phyloP scores from a whole-genome alignment of 2,113 vertebrate genomes.

The Burhinus oedicnemus region DNA sequence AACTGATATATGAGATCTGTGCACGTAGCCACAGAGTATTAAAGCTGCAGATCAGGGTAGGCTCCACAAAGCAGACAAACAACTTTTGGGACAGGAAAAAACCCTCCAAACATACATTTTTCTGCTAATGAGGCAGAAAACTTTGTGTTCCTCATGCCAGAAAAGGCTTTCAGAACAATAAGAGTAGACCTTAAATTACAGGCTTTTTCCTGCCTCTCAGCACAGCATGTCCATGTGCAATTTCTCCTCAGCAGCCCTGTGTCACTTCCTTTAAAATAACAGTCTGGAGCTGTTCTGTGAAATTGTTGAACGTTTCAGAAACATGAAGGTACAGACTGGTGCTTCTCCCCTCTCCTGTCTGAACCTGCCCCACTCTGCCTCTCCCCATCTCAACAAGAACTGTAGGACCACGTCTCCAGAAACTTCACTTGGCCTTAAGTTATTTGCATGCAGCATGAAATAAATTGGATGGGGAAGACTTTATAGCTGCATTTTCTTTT shows the following conservation, averaged over 20 bases:
- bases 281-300: not conserved
- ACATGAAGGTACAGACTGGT: not conserved
- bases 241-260: constrained; percentile 9
- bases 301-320: constrained; percentile 28
- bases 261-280: constrained; percentile 33
- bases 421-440: not conserved
- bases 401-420: not conserved
- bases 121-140: not conserved
- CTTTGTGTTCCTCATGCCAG: not conserved
- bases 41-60: not conserved
- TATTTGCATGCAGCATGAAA: not conserved
- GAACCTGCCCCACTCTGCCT: not conserved
- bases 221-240: constrained; percentile 9
- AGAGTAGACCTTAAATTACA: constrained; percentile 52
- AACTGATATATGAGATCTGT: not conserved
- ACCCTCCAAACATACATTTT: not conserved
- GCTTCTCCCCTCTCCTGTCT: not conserved
- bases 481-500: not conserved
- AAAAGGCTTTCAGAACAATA: constrained; percentile 20
- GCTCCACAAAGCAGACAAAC: not conserved
- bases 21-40: not conserved
- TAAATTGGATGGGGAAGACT: not conserved
- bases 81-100: not conserved
- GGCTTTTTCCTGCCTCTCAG: constrained; percentile 39
- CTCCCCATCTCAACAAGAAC: not conserved